Conservation (phyloP, 2,113 vertebrate species). For the Crocuta crocuta region DNA sequence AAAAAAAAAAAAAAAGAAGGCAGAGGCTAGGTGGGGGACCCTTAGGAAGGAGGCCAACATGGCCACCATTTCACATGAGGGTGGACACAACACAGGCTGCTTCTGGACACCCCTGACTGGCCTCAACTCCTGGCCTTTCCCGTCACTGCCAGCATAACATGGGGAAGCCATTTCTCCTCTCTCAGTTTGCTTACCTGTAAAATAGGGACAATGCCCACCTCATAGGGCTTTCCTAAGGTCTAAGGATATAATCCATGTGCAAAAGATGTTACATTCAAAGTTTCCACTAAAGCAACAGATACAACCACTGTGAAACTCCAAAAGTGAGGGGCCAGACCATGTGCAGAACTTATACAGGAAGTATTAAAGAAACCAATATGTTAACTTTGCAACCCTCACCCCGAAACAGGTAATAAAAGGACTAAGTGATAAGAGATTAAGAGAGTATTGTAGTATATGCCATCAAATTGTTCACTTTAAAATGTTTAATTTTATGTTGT, state of each 20-base stretch:
- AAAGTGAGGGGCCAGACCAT: background rate
- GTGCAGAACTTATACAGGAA: conserved; percentile 19
- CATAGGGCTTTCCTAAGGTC: background rate
- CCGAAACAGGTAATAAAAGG: background rate
- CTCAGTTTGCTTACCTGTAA: background rate
- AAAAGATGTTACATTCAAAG: background rate
- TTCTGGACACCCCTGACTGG: background rate
- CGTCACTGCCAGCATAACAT: background rate
- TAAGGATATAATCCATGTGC: background rate
- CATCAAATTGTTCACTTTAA: background rate
- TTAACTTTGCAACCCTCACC: background rate
- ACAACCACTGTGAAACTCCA: background rate
- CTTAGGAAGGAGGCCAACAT: background rate
- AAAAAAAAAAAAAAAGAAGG: background rate
- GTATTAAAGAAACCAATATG: background rate
- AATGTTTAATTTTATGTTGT: background rate
- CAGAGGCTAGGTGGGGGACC: background rate
- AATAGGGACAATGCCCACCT: background rate
- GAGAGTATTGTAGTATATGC: background rate
- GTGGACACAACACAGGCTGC: background rate
- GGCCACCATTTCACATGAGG: background rate
- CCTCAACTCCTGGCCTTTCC: background rate
- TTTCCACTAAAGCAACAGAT: conserved; percentile 2
- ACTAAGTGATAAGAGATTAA: background rate
- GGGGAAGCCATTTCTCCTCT: background rate